Evolutionary conservation across 2,797 vertebrate genomes (phyloP), one percentile per base, ranked within the genome.

Genomic region (Chanos chanos): DNA sequence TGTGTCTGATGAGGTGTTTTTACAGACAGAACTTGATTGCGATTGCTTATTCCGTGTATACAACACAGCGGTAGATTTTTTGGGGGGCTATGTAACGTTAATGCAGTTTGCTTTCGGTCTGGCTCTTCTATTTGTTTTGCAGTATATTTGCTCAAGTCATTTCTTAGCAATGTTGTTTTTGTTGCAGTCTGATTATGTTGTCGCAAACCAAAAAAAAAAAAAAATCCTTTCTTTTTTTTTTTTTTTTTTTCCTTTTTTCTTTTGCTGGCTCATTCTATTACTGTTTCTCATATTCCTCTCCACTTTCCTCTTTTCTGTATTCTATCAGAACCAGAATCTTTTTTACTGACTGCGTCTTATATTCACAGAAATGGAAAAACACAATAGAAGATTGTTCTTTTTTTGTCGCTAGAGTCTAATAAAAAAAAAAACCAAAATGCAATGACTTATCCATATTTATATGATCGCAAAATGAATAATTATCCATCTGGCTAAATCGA

Each of bases 401-500:
- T n/a, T n/a, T n/a, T n/a, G n/a, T n/a, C n/a, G n/a, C n/a, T n/a
- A n/a, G n/a, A n/a, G n/a, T n/a, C n/a, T n/a, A n/a, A n/a, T n/a
- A n/a, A n/a, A n/a, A n/a, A n/a, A n/a, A n/a, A n/a, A n/a, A n/a
- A n/a, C n/a, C n/a, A n/a, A n/a, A n/a, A n/a, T n/a, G n/a, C n/a
- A n/a, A n/a, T n/a, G n/a, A n/a, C n/a, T n/a, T n/a, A n/a, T n/a
- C n/a, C n/a, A n/a, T n/a, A n/a, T n/a, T n/a, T n/a, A n/a, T n/a
- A n/a, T n/a, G n/a, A n/a, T n/a, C n/a, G 30, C 55, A 43, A 50
- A 59, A 55, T 16, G n/a, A n/a, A n/a, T n/a, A n/a, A n/a, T n/a
- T n/a, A 39, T 53, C 39, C 39, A 47, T 52, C 56, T 48, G 21
- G 18, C 66, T 70, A 39, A 70, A 71, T 81, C 76, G 65, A 73